Evolutionary conservation across 1,140 invertebrate species (phyloP).

Genomic region (Aporrectodea caliginosa): DNA sequence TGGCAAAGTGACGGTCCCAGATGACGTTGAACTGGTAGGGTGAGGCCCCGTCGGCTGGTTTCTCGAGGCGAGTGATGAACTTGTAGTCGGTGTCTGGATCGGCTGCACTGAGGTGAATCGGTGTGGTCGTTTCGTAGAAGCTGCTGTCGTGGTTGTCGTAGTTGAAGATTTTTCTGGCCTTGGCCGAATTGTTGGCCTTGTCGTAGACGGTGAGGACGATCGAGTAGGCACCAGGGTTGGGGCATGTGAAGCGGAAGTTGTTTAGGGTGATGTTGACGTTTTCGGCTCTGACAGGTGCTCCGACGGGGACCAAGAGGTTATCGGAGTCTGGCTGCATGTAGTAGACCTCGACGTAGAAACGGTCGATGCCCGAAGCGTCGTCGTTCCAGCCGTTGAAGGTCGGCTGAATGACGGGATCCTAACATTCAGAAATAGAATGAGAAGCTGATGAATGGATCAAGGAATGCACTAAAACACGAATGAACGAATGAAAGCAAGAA

Average conservation of each 20-base stretch:
- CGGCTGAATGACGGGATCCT: background rate
- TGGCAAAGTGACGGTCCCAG: background rate
- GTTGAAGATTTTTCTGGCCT: slow-evolving; percentile 8
- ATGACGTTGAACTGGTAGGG: background rate
- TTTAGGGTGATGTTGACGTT: slow-evolving; percentile 2
- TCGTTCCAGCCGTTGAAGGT: slow-evolving; percentile 1
- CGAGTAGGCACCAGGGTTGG: slow-evolving; percentile 5
- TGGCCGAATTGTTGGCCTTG: background rate
- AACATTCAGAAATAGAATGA: too few relatives aligned
- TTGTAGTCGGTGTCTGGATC: background rate
- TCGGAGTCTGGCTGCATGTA: background rate
- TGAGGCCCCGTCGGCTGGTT: background rate
- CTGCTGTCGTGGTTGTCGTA: slow-evolving; percentile 4
- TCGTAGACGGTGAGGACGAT: slow-evolving; percentile 15
- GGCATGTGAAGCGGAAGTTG: background rate
- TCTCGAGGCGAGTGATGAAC: background rate
- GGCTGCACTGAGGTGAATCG: background rate
- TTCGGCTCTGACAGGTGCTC: background rate
- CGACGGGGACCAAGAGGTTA: background rate
- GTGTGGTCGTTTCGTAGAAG: background rate
- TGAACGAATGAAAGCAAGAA: too few relatives aligned
- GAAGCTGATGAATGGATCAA: too few relatives aligned
- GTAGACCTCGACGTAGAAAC: slow-evolving; percentile 1
- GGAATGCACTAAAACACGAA: too few relatives aligned
- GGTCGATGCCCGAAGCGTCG: background rate